Evolutionary conservation across 2,888 invertebrate genomes (phyloP), one percentile per base, ranked within the genome.

Genomic region (Troglohyphantes excavatus): DNA sequence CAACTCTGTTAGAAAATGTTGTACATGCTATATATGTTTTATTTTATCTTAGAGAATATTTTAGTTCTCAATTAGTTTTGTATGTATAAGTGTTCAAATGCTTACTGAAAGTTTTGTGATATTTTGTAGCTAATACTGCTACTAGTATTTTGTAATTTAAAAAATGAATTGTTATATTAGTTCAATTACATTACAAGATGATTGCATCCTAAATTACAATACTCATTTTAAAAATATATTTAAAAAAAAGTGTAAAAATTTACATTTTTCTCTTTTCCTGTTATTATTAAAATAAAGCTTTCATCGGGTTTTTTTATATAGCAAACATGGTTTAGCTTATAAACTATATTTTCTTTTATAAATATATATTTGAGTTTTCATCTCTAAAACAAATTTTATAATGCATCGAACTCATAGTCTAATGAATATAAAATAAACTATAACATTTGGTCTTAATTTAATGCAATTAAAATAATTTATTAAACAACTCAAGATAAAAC

Each of bases 71-170:
- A 63, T 78, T 75, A 67, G n/a, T 85, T 85, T 68, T 85, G 23
- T 85, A 85, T 59, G 59, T 85, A 27, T 17, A 85, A 59, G 19
- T 73, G 61, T 76, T 39, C 76, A 59, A 27, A 85, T 43, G 76
- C 85, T 75, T 85, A 76, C 78, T 85, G 67, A 70, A 85, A 76
- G 53, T 84, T 85, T 76, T 85, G 68, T 78, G 75, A 78, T 85
- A 85, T 67, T 85, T 85, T 85, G 85, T 68, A 53, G 75, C 85
- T 85, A 59, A 6, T 6, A 78, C 53, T 78, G 76, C 85, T 78
- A 76, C 68, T 78, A 26, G 73, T 76, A 70, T 76, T 27, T n/a
- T 39, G 65, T 59, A 78, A 75, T 70, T 70, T 68, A 53, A 29
- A 78, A 33, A 76, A 53, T 85, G 76, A 70, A 76, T 85, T 76